Percentiles rank a stretch among this genome's conserved stretches.
phyloP scores from a whole-genome alignment of 2,888 invertebrate genomes.

The Hetaerina titia region DNA sequence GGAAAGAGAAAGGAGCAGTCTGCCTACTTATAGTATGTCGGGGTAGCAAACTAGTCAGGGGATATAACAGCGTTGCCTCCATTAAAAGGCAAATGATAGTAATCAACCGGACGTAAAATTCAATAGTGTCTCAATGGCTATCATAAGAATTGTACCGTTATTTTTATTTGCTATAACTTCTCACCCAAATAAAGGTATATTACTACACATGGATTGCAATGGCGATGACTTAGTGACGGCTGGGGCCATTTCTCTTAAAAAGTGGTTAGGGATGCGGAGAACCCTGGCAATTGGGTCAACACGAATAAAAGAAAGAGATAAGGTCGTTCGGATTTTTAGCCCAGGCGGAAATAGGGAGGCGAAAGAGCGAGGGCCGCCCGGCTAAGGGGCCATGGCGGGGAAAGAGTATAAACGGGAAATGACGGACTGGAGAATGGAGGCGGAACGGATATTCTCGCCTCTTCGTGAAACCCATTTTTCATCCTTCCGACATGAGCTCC shows the following conservation, averaged over 20 bases:
- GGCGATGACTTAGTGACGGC: not conserved
- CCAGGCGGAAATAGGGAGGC: not conserved
- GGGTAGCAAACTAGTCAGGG: no score
- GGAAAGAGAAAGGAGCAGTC: not conserved
- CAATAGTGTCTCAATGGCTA: no score
- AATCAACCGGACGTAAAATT: not conserved
- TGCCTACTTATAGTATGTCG: no score
- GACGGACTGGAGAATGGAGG: not conserved
- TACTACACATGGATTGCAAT: no score
- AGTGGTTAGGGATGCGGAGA: not conserved
- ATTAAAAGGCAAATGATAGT: not conserved
- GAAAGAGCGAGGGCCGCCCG: no score
- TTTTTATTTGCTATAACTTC: no score
- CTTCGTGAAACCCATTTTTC: not conserved
- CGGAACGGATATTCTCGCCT: not conserved
- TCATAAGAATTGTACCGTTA: no score
- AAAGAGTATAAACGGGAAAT: not conserved
- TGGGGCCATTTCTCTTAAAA: not conserved
- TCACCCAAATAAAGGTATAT: no score
- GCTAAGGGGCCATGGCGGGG: not conserved
- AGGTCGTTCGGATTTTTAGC: not conserved
- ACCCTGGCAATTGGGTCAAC: not conserved
- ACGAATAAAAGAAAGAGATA: not conserved
- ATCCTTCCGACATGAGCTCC: not conserved
- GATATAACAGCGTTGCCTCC: no score